phyloP scores from a whole-genome alignment of 2,113 vertebrate species.

The Sclerurus mexicanus region DNA sequence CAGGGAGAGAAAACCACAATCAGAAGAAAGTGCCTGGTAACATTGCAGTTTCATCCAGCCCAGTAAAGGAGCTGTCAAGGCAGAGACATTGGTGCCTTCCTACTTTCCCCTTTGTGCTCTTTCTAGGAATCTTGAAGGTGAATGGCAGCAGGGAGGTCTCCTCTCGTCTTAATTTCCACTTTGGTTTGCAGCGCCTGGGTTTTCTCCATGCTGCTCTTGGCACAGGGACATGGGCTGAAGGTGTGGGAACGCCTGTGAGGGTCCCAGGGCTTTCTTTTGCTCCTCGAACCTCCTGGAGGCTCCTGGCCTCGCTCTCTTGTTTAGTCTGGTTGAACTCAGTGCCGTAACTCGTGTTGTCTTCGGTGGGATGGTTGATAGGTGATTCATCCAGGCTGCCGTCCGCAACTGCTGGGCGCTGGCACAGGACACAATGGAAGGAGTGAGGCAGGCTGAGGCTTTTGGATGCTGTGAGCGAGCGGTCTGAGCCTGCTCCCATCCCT shows the following conservation, averaged over 20 bases:
- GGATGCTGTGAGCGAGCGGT: rapidly evolving
- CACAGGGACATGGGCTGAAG: not conserved
- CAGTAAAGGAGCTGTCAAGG: slow-evolving; percentile 28
- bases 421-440: not conserved
- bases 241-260: not conserved
- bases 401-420: not conserved
- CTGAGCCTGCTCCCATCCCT: not conserved
- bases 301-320: not conserved
- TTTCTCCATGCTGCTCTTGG: not conserved
- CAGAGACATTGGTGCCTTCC: not conserved
- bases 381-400: not conserved
- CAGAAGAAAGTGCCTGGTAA: slow-evolving; percentile 41
- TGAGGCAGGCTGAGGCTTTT: not conserved
- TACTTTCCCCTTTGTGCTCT: not conserved
- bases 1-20: slow-evolving; percentile 14
- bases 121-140: slow-evolving; percentile 37
- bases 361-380: not conserved
- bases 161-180: not conserved
- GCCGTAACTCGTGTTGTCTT: not conserved
- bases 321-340: slow-evolving; percentile 12
- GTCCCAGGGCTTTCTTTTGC: not conserved
- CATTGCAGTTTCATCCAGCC: not conserved
- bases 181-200: not conserved
- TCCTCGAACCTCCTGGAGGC: not conserved
- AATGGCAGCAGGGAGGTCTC: not conserved